Evolutionary conservation across 23 tunicate species (phyloP).

Genomic region (Aplidium turbinatum): DNA sequence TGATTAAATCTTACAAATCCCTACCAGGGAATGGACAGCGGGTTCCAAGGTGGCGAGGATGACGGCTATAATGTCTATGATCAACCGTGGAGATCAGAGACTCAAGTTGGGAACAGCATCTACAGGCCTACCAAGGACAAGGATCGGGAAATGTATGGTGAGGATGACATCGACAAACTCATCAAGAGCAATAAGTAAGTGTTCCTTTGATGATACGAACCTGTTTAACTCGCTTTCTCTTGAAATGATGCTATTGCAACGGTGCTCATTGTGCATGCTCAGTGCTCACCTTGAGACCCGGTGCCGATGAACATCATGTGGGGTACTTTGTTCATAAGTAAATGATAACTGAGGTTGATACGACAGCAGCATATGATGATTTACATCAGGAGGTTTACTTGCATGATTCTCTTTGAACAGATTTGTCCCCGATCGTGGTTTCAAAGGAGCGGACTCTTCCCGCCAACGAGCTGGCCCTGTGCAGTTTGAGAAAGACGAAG

Average conservation of each 20-base stretch:
- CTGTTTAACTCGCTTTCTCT: too few relatives aligned
- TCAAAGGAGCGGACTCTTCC: conserved; percentile 89
- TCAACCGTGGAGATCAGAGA: conserved; percentile 91
- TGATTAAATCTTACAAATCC: not conserved
- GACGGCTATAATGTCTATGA: conserved; percentile 94
- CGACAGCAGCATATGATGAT: too few relatives aligned
- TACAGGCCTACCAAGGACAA: conserved; percentile 89
- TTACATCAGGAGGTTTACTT: too few relatives aligned
- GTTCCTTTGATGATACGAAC: too few relatives aligned
- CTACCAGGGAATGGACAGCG: conserved; percentile 95
- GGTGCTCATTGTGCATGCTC: not conserved
- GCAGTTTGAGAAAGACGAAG: conserved; percentile 96
- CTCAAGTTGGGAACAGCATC: conserved; percentile 83
- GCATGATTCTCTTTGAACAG: too few relatives aligned
- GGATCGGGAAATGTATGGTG: conserved; percentile 90
- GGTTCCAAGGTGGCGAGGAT: conserved; percentile 94
- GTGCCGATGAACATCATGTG: too few relatives aligned
- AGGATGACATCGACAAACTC: conserved; percentile 93
- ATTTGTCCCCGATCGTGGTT: conserved; percentile 95
- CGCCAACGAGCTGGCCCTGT: conserved; percentile 95
- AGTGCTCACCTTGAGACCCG: not conserved
- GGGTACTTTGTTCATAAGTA: too few relatives aligned
- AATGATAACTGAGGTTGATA: too few relatives aligned
- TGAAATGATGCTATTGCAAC: too few relatives aligned
- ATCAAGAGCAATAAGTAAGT: conserved; percentile 82